phyloP scores from a whole-genome alignment of 1,140 invertebrate genomes.

The Micrasema longulum region DNA sequence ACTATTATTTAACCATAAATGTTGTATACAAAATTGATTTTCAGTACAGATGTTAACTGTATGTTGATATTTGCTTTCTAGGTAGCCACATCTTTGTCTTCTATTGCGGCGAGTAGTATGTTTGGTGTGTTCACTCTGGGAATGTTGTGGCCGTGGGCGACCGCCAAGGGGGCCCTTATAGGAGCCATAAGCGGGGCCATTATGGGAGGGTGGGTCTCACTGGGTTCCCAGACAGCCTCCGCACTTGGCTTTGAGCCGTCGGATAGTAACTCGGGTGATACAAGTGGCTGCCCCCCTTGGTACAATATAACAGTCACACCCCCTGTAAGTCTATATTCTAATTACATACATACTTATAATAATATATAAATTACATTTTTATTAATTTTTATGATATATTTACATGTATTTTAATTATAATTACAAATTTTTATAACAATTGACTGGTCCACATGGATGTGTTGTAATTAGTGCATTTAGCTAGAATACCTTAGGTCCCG shows the following conservation, averaged over 20 bases:
- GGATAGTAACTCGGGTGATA: constrained; percentile 20
- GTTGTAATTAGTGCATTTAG: neutral
- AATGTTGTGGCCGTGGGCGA: constrained; percentile 86
- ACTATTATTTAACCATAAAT: no score
- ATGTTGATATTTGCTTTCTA: constrained; percentile 20
- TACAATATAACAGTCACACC: constrained; percentile 26
- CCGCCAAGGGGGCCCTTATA: constrained; percentile 72
- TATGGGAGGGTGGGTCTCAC: constrained; percentile 69
- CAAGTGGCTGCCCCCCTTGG: constrained; percentile 20
- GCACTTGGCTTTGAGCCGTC: constrained; percentile 61
- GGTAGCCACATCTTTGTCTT: constrained; percentile 82
- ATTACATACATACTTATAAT: no score
- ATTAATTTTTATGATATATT: no score
- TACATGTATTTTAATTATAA: no score
- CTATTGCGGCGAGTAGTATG: constrained; percentile 85
- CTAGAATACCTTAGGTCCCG: no score
- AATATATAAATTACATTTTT: no score
- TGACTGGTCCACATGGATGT: constrained; percentile 14
- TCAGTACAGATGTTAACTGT: no score
- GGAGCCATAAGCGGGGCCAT: constrained; percentile 71
- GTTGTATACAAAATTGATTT: no score
- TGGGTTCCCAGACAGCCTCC: constrained; percentile 68
- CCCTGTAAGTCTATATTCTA: no score
- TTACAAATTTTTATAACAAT: no score
- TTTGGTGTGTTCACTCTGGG: constrained; percentile 89